Base-by-base conservation (phyloP, 2,113 vertebrate genomes). In the Monarcha castaneiventris region DNA sequence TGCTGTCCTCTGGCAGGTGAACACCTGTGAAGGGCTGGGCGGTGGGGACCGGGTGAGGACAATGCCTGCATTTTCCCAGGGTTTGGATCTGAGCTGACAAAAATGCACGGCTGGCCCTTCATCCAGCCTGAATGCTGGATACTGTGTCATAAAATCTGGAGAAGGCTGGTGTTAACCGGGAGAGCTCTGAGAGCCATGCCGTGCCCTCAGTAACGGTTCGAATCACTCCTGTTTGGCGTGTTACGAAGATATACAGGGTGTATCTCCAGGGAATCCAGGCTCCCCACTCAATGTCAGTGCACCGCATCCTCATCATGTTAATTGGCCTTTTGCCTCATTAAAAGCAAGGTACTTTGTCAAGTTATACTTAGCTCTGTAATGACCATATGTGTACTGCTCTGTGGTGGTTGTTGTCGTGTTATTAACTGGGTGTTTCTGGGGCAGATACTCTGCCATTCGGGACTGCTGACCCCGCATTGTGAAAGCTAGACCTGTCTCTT, bases 21-120 rank as follows among this genome's bases (percentile, higher is more conserved):
- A 85, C 90, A 69, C 88, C 93, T 95, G 80, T 9, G 11, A 30
- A 76, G 80, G 91, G 91, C 78, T 39, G 90, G 77, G 75, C 32
- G 21, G 32, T 44, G 82, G 81, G 55, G 39, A 85, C 63, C 3
- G 13, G 51, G 55, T 1, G 11, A 88, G 26, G 83, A 96, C 88
- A 92, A 85, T 96, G 95, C 76, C 86, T 77, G 96, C 93, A 96
- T 95, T 88, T 96, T 95, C 86, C 73, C 62, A 39, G 93, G 30
- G 63, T 79, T 95, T 49, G 85, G 84, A 93, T 84, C 89, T 58
- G 88, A 93, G 87, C 49, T 87, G 41, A 78, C 82, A 91, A 68
- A 96, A 91, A 92, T 72, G 74, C 33, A n/a, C 39, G 78, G 75
- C 79, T 6, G 54, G 90, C 74, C 76, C 76, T 72, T 73, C 6